Base-by-base conservation (phyloP, 2,113 vertebrate species). In the Motacilla alba region DNA sequence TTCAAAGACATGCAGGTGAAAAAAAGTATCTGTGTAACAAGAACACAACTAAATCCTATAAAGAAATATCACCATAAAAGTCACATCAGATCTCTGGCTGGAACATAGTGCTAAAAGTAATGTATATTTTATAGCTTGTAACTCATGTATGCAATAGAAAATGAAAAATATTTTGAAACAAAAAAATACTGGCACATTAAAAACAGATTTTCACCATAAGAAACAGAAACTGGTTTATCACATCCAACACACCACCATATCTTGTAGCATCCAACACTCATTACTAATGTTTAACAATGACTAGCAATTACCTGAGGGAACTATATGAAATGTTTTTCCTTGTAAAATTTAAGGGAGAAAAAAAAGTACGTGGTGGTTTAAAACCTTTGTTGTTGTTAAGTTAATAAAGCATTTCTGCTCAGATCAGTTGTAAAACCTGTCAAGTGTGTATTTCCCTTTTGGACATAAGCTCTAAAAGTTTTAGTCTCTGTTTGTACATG, bases 351-450 rank as follows among this genome's bases (percentile, higher is more conserved):
- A 33, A 90, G 9, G 4, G 58, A 21, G 21, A 1, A 11, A 22
- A 5, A 24, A 28, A 27, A 47, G 49, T 15, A 46, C 2, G 30
- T 1, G 1, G 68, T 94, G 1, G 68, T 94, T 69, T 64, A 87
- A 93, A 96, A 70, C 12, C 18, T 33, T 56, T 95, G 37, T 41
- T 94, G 31, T 46, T 87, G 33, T 39, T 87, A 88, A 92, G 49
- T 91, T 93, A 95, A 83, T 91, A 86, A 96, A 94, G 72, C 24
- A 80, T 93, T 95, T 89, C 87, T 64, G 64, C 24, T 93, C 41
- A 81, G 41, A 52, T 8, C 53, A 72, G 75, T 62, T 93, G 64
- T 95, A 83, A 95, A 95, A 27, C 62, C 78, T 89, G 52, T 63
- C 62, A 97, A 94, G 70, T 70, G 46, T 94, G 4, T 59, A 85